Conservation (phyloP, 2,113 vertebrate genomes). For the Gobius niger region DNA sequence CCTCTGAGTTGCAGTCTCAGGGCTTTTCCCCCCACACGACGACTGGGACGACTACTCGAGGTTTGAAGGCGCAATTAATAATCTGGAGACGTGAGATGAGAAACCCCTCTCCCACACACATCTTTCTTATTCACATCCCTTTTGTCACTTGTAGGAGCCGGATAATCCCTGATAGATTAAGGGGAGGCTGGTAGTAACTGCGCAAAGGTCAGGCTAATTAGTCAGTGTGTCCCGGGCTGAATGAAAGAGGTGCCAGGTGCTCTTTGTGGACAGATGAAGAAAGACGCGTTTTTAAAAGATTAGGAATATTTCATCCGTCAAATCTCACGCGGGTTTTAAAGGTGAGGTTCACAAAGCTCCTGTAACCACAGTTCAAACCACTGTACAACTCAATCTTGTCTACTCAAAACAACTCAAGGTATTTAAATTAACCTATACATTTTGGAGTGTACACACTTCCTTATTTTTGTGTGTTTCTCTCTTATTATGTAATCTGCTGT, state of each 20-base stretch:
- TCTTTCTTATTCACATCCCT: slow-evolving; percentile 39
- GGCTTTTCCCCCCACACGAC: slow-evolving; percentile 5
- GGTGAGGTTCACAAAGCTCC: too few species aligned
- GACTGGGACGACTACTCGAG: slow-evolving; percentile 19
- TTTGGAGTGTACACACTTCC: too few species aligned
- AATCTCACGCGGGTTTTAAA: too few species aligned
- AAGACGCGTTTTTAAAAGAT: background rate
- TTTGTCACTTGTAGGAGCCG: slow-evolving; percentile 33
- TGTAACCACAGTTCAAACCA: too few species aligned
- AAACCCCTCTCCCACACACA: slow-evolving; percentile 25
- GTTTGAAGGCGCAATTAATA: slow-evolving; percentile 50
- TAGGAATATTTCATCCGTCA: background rate
- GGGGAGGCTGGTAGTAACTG: slow-evolving; percentile 27
- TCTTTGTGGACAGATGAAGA: background rate
- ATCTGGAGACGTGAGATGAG: slow-evolving; percentile 10
- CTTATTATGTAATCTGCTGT: background rate
- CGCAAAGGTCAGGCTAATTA: slow-evolving; percentile 47
- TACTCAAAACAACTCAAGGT: too few species aligned
- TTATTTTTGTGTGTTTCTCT: background rate
- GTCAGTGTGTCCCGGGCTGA: background rate
- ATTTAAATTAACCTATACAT: too few species aligned
- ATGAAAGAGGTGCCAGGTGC: slow-evolving; percentile 10
- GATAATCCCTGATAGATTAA: slow-evolving; percentile 29
- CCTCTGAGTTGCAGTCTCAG: slow-evolving; percentile 29
- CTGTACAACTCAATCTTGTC: too few species aligned